phyloP scores from a whole-genome alignment of 2,113 vertebrate species.

The Oryzias celebensis region DNA sequence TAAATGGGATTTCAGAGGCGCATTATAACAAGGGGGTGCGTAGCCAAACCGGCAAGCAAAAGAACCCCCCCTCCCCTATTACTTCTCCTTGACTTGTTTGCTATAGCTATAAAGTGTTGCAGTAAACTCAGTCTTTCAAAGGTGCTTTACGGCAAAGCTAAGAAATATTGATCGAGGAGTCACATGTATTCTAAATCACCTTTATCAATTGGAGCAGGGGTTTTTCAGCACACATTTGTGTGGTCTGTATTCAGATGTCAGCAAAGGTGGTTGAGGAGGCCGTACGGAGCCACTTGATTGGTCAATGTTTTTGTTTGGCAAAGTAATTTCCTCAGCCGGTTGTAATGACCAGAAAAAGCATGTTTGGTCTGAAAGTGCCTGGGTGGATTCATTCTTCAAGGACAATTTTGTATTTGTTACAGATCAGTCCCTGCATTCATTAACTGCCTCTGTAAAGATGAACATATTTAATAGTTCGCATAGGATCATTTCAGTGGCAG shows the following conservation, averaged over 20 bases:
- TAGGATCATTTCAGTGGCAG: background rate
- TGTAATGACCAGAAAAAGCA: slow-evolving; percentile 9
- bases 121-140: slow-evolving; percentile 23
- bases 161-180: slow-evolving; percentile 36
- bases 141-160: slow-evolving; percentile 21
- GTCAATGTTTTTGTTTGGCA: slow-evolving; percentile 22
- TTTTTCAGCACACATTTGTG: slow-evolving; percentile 43
- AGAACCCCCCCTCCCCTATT: slow-evolving; percentile 7
- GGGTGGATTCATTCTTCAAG: slow-evolving; percentile 8
- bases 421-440: slow-evolving; percentile 4
- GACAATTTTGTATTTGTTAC: background rate
- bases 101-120: slow-evolving; percentile 32
- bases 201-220: slow-evolving; percentile 29
- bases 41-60: slow-evolving; percentile 31
- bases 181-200: slow-evolving; percentile 45
- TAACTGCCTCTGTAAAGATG: background rate
- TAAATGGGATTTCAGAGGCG: slow-evolving; percentile 50
- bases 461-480: background rate
- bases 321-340: slow-evolving; percentile 10
- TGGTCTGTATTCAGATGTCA: slow-evolving; percentile 40
- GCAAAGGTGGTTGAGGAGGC: slow-evolving; percentile 42
- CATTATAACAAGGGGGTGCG: slow-evolving; percentile 33
- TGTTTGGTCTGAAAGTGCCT: slow-evolving; percentile 1
- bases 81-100: slow-evolving; percentile 41
- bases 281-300: slow-evolving; percentile 21